Evolutionary conservation across 2,888 invertebrate species (phyloP).

Genomic region (Caenorhabditis plicata): DNA sequence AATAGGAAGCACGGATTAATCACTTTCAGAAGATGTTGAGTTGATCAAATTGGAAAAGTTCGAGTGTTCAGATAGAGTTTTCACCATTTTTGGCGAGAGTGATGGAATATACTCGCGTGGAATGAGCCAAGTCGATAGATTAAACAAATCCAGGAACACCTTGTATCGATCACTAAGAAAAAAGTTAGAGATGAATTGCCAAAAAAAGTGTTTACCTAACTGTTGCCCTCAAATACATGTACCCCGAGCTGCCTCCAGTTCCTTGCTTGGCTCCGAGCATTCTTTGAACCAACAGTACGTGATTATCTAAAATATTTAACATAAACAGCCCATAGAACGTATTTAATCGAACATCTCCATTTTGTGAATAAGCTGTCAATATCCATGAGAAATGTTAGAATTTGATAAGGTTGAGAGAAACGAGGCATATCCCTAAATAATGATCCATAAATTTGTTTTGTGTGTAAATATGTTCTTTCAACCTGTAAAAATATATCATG

Average conservation of each 20-base stretch:
- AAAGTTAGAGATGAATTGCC: background rate
- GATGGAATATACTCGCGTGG: conserved; percentile 88
- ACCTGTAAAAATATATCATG: conserved; percentile 92
- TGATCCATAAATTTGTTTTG: no score
- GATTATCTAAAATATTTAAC: conserved; percentile 79
- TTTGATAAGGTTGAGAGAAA: conserved; percentile 95
- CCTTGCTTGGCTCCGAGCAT: conserved; percentile 98
- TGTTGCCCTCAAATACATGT: conserved; percentile 93
- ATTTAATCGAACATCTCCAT: conserved; percentile 89
- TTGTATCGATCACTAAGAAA: conserved; percentile 90
- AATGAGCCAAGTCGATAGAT: conserved; percentile 91
- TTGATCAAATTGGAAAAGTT: conserved; percentile 46
- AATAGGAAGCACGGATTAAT: conserved; percentile 1
- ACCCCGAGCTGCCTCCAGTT: conserved; percentile 96
- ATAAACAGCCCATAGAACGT: background rate
- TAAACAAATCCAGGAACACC: conserved; percentile 94
- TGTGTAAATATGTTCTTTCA: no score
- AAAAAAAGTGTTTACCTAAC: conserved; percentile 76
- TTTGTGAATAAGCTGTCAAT: conserved; percentile 96
- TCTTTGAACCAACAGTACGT: conserved; percentile 94
- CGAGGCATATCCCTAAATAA: conserved; percentile 91
- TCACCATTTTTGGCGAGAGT: conserved; percentile 77
- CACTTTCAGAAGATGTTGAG: conserved; percentile 25
- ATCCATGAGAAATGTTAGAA: conserved; percentile 90
- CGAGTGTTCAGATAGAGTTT: conserved; percentile 59